Evolutionary conservation across 1,140 invertebrate species (phyloP).

Genomic region (Tribolium madens): DNA sequence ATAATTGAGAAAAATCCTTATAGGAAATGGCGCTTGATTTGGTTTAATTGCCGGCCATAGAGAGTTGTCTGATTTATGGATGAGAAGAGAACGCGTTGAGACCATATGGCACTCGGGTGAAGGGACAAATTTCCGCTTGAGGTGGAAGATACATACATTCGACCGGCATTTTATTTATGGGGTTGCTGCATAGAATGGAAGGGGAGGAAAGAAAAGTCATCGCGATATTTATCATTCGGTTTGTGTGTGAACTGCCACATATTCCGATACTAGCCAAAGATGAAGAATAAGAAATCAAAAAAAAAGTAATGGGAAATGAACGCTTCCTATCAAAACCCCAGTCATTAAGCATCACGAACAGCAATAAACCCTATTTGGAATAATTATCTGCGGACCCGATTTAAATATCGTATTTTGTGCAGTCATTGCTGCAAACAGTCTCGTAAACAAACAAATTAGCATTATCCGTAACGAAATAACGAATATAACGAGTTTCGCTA

Average conservation of each 20-base stretch:
- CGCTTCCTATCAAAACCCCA: not conserved
- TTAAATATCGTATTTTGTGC: constrained; percentile 16
- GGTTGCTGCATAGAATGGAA: not conserved
- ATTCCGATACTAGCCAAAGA: not conserved
- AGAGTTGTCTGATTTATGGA: constrained; percentile 13
- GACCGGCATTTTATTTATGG: constrained; percentile 39
- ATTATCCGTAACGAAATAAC: constrained; percentile 18
- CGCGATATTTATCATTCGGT: constrained; percentile 29
- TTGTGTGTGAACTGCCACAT: constrained; percentile 16
- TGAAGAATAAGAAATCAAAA: not conserved
- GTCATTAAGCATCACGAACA: not conserved
- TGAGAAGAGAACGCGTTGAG: not conserved
- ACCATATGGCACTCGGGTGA: constrained; percentile 18
- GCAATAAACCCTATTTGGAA: constrained; percentile 1
- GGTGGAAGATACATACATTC: constrained; percentile 34
- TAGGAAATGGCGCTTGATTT: constrained; percentile 31
- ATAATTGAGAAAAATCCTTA: constrained; percentile 37
- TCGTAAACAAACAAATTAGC: constrained; percentile 27
- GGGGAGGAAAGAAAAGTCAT: constrained; percentile 31
- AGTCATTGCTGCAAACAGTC: constrained; percentile 6
- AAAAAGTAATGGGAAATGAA: not conserved
- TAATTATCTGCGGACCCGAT: not conserved
- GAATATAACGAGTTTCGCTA: constrained; percentile 2
- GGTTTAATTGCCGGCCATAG: constrained; percentile 34
- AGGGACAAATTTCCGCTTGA: constrained; percentile 43